Conservation (phyloP, 2,888 invertebrate species). For the Lepidocyrtinus sp. region DNA sequence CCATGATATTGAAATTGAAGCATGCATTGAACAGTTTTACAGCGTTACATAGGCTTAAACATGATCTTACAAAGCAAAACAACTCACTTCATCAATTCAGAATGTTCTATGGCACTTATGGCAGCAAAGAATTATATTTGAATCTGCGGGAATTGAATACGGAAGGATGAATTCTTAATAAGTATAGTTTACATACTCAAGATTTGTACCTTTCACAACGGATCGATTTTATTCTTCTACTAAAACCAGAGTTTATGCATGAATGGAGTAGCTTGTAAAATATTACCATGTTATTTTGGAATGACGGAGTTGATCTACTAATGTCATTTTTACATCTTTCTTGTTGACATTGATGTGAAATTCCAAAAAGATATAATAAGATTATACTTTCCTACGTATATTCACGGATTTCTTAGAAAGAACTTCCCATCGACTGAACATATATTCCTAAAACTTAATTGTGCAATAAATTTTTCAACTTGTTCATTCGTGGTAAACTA, state of each 20-base stretch:
- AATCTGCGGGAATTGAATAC: neutral
- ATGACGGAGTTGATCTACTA: constrained; percentile 51
- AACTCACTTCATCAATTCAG: neutral
- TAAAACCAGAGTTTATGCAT: too few species aligned
- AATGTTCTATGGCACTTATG: constrained; percentile 2
- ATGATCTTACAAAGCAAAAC: neutral
- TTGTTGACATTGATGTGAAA: constrained; percentile 35
- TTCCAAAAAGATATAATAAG: neutral
- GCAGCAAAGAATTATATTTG: neutral
- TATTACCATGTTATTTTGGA: constrained; percentile 25
- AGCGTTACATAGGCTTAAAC: neutral
- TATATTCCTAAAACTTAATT: too few species aligned
- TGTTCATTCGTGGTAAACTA: too few species aligned
- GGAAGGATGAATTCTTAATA: neutral
- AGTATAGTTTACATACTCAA: neutral
- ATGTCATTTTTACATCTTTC: constrained; percentile 40
- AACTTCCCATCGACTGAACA: too few species aligned
- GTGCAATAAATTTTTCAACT: too few species aligned
- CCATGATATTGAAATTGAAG: constrained; percentile 10
- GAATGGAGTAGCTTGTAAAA: too few species aligned
- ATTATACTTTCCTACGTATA: too few species aligned
- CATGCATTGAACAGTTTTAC: neutral
- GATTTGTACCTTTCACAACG: neutral
- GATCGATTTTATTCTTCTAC: neutral
- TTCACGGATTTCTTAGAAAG: too few species aligned